Percentiles rank a stretch among this genome's conserved stretches.
phyloP scores from a whole-genome alignment of 2,888 invertebrate genomes.

The Coenonympha glycerion region DNA sequence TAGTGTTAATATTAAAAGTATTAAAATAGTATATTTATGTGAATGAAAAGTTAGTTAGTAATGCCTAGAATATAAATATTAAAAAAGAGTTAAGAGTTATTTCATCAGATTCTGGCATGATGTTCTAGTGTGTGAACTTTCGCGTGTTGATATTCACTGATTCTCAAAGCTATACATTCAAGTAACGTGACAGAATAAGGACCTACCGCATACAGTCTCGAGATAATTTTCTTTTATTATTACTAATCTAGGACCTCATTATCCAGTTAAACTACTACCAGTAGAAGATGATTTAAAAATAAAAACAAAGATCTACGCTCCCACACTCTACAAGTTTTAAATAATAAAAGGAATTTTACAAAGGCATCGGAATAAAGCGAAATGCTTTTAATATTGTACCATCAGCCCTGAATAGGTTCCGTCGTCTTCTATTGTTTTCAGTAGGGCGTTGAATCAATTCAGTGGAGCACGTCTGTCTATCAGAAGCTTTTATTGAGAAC shows the following conservation, averaged over 20 bases:
- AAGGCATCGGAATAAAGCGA: not conserved
- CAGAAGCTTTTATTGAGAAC: constrained; percentile 4
- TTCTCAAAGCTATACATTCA: too few relatives aligned
- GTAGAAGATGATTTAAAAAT: not conserved
- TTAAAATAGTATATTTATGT: too few relatives aligned
- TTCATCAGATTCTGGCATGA: too few relatives aligned
- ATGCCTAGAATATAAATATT: too few relatives aligned
- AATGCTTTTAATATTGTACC: constrained; percentile 8
- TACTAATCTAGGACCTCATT: not conserved
- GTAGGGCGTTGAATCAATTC: constrained; percentile 10
- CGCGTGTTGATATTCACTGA: too few relatives aligned
- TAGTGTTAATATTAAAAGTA: too few relatives aligned
- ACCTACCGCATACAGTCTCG: too few relatives aligned
- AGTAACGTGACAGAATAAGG: too few relatives aligned
- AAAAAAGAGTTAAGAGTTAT: too few relatives aligned
- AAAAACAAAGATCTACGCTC: not conserved
- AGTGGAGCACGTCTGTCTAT: constrained; percentile 5
- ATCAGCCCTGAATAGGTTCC: constrained; percentile 9
- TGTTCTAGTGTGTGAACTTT: too few relatives aligned
- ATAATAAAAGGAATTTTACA: constrained; percentile 4
- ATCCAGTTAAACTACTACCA: not conserved
- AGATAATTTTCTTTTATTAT: not conserved
- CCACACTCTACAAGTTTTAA: not conserved
- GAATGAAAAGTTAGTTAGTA: too few relatives aligned
- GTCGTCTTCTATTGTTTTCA: constrained; percentile 9